Evolutionary conservation across 2,888 invertebrate species (phyloP), one percentile per base, ranked within the genome.

Genomic region (Amblyjoppa proteus): DNA sequence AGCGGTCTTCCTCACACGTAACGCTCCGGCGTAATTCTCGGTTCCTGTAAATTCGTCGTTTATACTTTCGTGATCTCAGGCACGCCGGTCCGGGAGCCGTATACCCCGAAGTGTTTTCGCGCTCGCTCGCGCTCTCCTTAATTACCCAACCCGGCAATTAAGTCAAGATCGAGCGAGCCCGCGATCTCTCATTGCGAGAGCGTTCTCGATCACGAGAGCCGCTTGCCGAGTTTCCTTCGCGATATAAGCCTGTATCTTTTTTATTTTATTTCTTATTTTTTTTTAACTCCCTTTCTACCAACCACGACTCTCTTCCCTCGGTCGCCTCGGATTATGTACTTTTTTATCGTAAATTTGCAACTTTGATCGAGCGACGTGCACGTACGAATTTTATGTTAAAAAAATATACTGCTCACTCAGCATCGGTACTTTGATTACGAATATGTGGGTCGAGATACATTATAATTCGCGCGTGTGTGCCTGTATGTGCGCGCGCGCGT

Each of bases 31-130:
- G 45, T 80, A 49, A 28, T 85, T 86, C 75, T 86, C 87, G 86
- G 87, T 86, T 87, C 89, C 89, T 89, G 86, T 13, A 88, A 88
- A 87, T 85, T 71, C 25, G 73, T 80, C n/a, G 76, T 75, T 77
- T 84, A 70, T 73, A 41, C 73, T 79, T 61, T 78, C 78, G 25
- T 45, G 64, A 74, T 69, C 28, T 28, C 61, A 70, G 56, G 28
- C 45, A 49, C 77, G 71, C 78, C 64, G 45, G 58, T 13, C 16
- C 25, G 34, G 49, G 45, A 20, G 28, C 51, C 45, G 51, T 51
- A 34, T 56, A 38, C 51, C 58, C 74, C 69, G 77, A 81, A 73
- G 64, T 70, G 58, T 51, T 71, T 74, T 80, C 83, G 80, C 51
- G 73, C 41, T 75, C 75, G 74, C 28, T 41, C 76, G 45, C 75